Base-by-base conservation (phyloP, 2,888 invertebrate species). In the Heliothis peltigera region DNA sequence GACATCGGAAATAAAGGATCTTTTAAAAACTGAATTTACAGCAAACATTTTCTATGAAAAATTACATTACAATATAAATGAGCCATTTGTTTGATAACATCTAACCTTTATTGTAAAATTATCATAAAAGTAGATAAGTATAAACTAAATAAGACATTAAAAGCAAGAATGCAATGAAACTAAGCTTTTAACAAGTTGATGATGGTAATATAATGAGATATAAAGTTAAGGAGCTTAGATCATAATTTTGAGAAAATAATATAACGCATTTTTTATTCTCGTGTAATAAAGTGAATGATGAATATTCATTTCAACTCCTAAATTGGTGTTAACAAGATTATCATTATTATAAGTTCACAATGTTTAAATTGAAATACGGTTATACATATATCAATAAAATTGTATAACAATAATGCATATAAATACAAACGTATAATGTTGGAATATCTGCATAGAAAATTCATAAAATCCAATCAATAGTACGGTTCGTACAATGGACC, bases 401-500 rank as follows among this genome's bases (percentile, higher is more conserved):
- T 25, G 5, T 7, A 32, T 12, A 4, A 32, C 32, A 32, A 32
- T 10, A 32, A 32, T 32, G 32, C 32, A 10, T 8, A 12, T 5
- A 25, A 7, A 25, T 25, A 7, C 25, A 25, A 25, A 25, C 25
- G 5, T 32, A 8, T 32, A 8, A 32, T 32, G 8, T 32, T 18
- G 2, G 22, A 1, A 46, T 32, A n/a, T 10, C 15, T n/a, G 39
- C 15, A 39, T 17, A 42, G 12, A 32, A 32, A 12, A 12, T 32
- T 17, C 42, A 19, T 21, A 43, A n/a, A 43, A 35, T 19, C 12
- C 39, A 52, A 25, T 7, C 35, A 18, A 17, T 28, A 21, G 25
- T 22, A n/a, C 15, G 28, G 39, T 7, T 1, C 46, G 47, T 19
- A 42, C 39, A 68, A 52, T 42, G 8, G 39, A 68, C 28, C 18